Percentiles rank a stretch among this genome's conserved stretches.
Evolutionary conservation across 2,888 invertebrate species (phyloP).

Genomic region (Malthinus seriepunctatus): DNA sequence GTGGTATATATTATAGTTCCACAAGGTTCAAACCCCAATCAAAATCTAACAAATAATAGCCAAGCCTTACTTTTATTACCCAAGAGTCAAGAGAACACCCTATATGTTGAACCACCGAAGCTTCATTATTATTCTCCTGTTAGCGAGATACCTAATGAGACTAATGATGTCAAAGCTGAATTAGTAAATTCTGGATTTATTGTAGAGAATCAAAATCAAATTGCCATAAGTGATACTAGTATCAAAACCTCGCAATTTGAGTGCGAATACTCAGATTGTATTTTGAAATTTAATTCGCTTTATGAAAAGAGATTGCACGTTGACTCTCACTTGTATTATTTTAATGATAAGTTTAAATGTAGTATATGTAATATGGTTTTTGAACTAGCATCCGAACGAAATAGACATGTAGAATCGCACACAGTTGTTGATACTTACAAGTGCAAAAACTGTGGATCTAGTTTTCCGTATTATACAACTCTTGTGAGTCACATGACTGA

Average conservation of each 20-base stretch:
- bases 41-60: too few relatives aligned
- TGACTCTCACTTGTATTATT: conserved; percentile 27
- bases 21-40: too few relatives aligned
- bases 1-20: too few relatives aligned
- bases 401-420: conserved; percentile 30
- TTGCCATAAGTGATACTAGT: background rate
- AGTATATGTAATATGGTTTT: conserved; percentile 30
- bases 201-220: background rate
- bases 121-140: too few relatives aligned
- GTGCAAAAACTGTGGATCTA: conserved; percentile 23
- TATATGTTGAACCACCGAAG: too few relatives aligned
- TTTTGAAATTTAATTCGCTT: conserved; percentile 20
- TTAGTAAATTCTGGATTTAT: background rate
- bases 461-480: conserved; percentile 28
- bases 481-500: conserved; percentile 26
- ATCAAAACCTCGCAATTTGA: conserved; percentile 1
- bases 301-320: conserved; percentile 25
- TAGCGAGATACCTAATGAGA: too few relatives aligned
- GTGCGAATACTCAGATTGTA: conserved; percentile 26
- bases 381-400: conserved; percentile 24
- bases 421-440: conserved; percentile 24
- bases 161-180: too few relatives aligned
- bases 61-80: too few relatives aligned
- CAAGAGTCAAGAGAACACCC: too few relatives aligned
- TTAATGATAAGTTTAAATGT: conserved; percentile 27